Evolutionary conservation across 64 coral and sea anemone species (phyloP).

Genomic region (Dendronephthya gigantea): DNA sequence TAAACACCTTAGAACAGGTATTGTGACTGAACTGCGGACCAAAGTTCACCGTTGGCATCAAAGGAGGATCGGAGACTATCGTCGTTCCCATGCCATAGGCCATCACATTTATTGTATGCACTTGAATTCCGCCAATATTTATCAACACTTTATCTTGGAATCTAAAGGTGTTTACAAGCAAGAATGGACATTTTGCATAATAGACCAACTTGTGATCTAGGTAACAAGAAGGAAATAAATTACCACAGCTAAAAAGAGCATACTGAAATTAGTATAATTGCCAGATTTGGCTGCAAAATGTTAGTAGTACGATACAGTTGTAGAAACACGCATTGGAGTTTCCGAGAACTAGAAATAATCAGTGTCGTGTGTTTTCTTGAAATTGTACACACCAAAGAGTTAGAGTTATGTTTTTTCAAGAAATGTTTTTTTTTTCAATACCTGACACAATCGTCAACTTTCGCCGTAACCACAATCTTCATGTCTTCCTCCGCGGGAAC

Average conservation of each 20-base stretch:
- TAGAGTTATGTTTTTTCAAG: too few species aligned
- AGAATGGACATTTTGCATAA: too few species aligned
- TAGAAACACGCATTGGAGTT: too few species aligned
- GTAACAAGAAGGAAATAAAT: too few species aligned
- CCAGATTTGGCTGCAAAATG: too few species aligned
- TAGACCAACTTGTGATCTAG: too few species aligned
- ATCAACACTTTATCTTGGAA: conserved; percentile 90
- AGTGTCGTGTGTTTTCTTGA: too few species aligned
- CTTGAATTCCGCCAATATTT: conserved; percentile 76
- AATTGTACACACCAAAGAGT: too few species aligned
- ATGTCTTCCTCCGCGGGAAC: conserved; percentile 64
- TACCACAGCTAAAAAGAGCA: too few species aligned
- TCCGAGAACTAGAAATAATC: too few species aligned
- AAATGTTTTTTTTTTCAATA: neutral
- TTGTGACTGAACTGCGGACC: conserved; percentile 84
- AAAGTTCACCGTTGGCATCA: conserved; percentile 58
- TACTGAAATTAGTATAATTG: too few species aligned
- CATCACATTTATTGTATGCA: conserved; percentile 58
- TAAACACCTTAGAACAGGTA: conserved; percentile 48
- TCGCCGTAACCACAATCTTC: conserved; percentile 70
- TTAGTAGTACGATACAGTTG: too few species aligned
- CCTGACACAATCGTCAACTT: conserved; percentile 82
- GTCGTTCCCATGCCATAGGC: conserved; percentile 81
- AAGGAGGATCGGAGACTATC: conserved; percentile 71
- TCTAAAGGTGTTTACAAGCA: conserved; percentile 3